Evolutionary conservation across 1,140 invertebrate species (phyloP).

Genomic region (Aphelinus atriplicis): DNA sequence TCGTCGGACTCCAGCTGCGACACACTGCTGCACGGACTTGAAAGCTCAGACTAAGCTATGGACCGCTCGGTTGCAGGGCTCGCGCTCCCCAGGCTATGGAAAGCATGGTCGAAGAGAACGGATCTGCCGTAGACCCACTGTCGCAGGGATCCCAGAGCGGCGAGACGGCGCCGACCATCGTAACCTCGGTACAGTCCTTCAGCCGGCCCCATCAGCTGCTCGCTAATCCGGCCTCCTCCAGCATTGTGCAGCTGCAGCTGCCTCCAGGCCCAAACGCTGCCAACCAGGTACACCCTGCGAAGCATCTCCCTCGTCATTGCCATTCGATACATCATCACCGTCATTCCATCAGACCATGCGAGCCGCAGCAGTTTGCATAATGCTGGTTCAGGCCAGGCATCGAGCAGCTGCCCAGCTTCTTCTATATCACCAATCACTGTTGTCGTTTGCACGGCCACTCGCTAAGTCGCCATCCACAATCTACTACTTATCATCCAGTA

Average conservation of each 20-base stretch:
- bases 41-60: no score
- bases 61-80: no score
- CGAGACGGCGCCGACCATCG: conserved; percentile 64
- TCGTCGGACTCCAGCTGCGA: neutral
- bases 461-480: no score
- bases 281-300: conserved; percentile 70
- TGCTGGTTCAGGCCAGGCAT: conserved; percentile 54
- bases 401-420: neutral
- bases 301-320: conserved; percentile 48
- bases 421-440: no score
- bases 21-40: neutral
- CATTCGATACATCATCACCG: no score
- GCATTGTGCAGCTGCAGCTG: conserved; percentile 85
- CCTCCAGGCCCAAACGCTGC: conserved; percentile 70
- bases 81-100: conserved; percentile 75
- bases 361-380: conserved; percentile 55
- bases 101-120: conserved; percentile 89
- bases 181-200: conserved; percentile 69
- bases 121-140: conserved; percentile 74
- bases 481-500: no score
- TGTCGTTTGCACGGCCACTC: no score
- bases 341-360: conserved; percentile 22
- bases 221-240: conserved; percentile 69
- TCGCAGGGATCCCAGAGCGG: conserved; percentile 66
- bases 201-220: conserved; percentile 68